Percentiles rank a stretch among this genome's conserved stretches.
These are phyloP conservation scores for Telmatochromis sp. DNA, from an alignment of 2,113 vertebrate genomes.

Conservation along the genomic window DNA sequence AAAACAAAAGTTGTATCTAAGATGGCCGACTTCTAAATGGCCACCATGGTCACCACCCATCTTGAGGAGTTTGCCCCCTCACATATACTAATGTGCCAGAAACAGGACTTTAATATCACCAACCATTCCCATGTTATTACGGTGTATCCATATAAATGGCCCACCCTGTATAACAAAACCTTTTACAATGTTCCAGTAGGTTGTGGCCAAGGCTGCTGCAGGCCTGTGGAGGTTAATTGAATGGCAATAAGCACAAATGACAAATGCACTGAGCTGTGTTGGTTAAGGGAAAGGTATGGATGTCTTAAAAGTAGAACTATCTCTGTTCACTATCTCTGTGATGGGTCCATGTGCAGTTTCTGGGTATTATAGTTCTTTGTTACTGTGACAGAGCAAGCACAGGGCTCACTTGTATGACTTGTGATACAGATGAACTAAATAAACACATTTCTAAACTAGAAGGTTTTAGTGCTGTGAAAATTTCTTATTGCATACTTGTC, in stretches of 20 bases:
- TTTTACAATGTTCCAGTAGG: neutral
- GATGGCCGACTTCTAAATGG: no score
- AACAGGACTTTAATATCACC: no score
- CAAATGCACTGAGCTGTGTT: neutral
- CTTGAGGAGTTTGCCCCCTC: no score
- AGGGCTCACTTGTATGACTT: neutral
- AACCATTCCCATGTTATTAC: no score
- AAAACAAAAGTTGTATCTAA: no score
- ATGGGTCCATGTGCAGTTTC: neutral
- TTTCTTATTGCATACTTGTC: neutral
- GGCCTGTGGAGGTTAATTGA: neutral
- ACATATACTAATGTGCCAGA: no score
- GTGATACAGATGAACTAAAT: neutral
- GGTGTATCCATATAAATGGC: no score
- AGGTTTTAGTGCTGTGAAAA: neutral
- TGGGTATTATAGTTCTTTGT: neutral
- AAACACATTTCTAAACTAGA: neutral
- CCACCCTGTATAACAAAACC: neutral
- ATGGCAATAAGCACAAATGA: neutral
- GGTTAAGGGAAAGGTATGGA: neutral
- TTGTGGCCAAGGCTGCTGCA: neutral
- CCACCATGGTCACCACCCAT: no score
- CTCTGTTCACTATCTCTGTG: neutral
- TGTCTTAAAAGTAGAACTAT: neutral
- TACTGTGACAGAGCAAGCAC: neutral